Evolutionary conservation across 2,888 invertebrate genomes (phyloP).

Genomic region (Anorthoa munda): DNA sequence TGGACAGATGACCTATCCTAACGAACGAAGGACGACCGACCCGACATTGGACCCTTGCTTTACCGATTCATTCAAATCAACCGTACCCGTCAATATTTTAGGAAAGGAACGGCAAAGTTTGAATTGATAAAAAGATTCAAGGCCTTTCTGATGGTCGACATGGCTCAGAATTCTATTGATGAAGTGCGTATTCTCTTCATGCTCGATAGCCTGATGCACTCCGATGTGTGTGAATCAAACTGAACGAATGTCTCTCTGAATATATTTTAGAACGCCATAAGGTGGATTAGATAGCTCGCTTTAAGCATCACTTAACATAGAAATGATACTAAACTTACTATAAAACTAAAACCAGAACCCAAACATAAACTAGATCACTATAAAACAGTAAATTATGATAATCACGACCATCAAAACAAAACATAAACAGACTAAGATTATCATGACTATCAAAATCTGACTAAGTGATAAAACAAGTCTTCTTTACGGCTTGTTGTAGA

Average conservation of each 20-base stretch:
- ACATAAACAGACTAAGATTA: conserved; percentile 13
- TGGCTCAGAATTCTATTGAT: background rate
- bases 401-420: conserved; percentile 25
- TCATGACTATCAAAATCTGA: conserved; percentile 35
- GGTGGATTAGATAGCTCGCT: background rate
- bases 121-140: no score
- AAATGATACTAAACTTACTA: conserved; percentile 3
- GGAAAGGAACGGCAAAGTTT: no score
- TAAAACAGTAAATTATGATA: conserved; percentile 43
- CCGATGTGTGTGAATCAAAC: no score
- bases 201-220: no score
- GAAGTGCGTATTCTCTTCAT: background rate
- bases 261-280: background rate
- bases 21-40: no score
- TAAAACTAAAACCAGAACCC: conserved; percentile 13
- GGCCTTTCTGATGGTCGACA: no score
- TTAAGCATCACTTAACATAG: background rate
- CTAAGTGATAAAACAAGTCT: conserved; percentile 33
- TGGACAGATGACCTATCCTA: background rate
- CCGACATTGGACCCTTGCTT: no score
- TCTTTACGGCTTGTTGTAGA: conserved; percentile 60
- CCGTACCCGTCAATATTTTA: no score
- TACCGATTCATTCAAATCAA: no score
- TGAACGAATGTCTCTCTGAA: background rate
- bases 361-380: conserved; percentile 14